These are phyloP conservation scores for Zaprionus davidi DNA, from an alignment of 1,140 invertebrate species.

Conservation along the genomic window DNA sequence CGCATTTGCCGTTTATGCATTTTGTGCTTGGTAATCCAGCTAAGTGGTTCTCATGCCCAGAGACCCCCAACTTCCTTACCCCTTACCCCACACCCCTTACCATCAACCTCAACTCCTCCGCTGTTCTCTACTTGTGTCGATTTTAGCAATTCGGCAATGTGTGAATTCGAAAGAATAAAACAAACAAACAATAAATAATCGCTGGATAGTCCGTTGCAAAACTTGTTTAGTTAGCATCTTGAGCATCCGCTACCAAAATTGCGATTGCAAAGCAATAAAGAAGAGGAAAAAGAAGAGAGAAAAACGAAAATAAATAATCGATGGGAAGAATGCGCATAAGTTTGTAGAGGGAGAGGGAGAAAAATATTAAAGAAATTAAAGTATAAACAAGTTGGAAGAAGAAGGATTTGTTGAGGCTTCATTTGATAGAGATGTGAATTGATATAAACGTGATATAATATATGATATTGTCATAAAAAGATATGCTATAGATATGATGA, in stretches of 20 bases:
- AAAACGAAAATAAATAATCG: neutral
- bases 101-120: neutral
- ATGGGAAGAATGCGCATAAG: neutral
- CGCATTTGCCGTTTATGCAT: constrained; percentile 26
- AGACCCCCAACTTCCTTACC: neutral
- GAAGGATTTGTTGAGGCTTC: neutral
- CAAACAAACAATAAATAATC: constrained; percentile 31
- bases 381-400: neutral
- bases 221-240: constrained; percentile 36
- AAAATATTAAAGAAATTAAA: neutral
- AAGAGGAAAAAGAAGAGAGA: neutral
- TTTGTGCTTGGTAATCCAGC: constrained; percentile 35
- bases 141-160: constrained; percentile 29
- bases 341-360: neutral
- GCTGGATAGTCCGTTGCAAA: constrained; percentile 7
- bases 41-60: constrained; percentile 36
- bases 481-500: no score
- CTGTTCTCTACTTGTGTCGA: neutral
- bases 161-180: constrained; percentile 27
- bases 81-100: neutral
- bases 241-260: constrained; percentile 11
- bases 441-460: no score
- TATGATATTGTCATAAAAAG: no score
- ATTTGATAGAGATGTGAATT: no score
- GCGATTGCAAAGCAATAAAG: neutral